Evolutionary conservation across 35 echinoderm and acorn worm species (phyloP), one percentile per base, ranked within the genome.

Genomic region (Stichopus chloronotus): DNA sequence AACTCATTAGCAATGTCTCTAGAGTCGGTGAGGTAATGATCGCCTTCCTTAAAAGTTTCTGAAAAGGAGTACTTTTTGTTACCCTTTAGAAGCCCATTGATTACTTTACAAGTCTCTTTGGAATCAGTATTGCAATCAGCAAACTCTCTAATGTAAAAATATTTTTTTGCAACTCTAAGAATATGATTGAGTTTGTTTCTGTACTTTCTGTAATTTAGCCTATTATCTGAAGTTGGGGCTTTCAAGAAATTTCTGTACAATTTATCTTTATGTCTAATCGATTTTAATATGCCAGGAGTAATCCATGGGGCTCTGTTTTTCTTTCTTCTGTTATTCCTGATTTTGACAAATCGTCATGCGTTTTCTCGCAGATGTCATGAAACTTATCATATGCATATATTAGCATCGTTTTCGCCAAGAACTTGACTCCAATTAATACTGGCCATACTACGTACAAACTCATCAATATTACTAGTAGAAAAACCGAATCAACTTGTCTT

Each of bases 341-440:
- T n/a, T n/a, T n/a, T n/a, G n/a, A n/a, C n/a, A n/a, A 76, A 76
- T 11, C 13, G 72, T 76, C 72, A 76, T 76, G 24, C 4, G 24
- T 76, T 76, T 76, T 76, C 72, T 13, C 12, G 13, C 4, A 76
- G 7, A 24, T 76, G 11, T 76, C 11, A 76, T 76, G 7, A 76
- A 76, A 76, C 7, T 76, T 76, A 76, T 76, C 13, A 13, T 6
- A 76, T 4, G 7, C 72, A n/a, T 16, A 76, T 0, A 76, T 76
- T 76, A 76, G 72, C 72, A 76, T 76, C 9, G 30, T 76, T 76
- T 76, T 76, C 11, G 13, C 6, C 72, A 12, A 76, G 72, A 76
- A 76, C 72, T 20, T 76, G 72, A 16, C 24, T 76, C 72, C 72
- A 76, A 22, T 87, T n/a, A 13, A 7, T 83, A 83, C 24, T 83